A percentile compares a stretch with the other conserved stretches of the same genome.
phyloP scores from a whole-genome alignment of 2,797 vertebrate genomes.

The Thaleichthys pacificus region DNA sequence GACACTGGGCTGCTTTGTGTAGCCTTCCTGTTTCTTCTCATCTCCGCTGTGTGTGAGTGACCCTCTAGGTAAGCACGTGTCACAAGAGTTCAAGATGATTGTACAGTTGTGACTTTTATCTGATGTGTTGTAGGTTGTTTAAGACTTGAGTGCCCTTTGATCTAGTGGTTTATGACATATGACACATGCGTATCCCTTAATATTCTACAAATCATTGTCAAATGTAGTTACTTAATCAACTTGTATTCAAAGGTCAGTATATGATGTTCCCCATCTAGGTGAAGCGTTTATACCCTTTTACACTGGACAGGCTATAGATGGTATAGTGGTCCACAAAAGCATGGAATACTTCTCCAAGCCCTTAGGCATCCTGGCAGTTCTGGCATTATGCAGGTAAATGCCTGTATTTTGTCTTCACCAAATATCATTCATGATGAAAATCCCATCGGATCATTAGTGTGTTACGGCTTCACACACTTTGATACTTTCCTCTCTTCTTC shows the following conservation, averaged over 20 bases:
- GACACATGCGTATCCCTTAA: no score
- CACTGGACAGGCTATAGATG: constrained; percentile 88
- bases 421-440: background rate
- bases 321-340: constrained; percentile 88
- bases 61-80: background rate
- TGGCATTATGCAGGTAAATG: constrained; percentile 85
- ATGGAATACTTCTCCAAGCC: constrained; percentile 85
- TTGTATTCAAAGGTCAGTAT: background rate
- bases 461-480: background rate
- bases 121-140: no score
- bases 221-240: background rate
- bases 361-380: constrained; percentile 71
- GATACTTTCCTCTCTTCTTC: background rate
- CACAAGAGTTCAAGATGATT: background rate
- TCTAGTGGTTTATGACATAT: no score
- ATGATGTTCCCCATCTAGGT: constrained; percentile 65
- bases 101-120: background rate
- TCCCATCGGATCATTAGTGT: background rate
- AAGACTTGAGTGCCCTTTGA: no score
- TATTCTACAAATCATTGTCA: background rate
- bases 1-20: constrained; percentile 79
- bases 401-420: background rate
- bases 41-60: constrained; percentile 88
- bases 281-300: constrained; percentile 92
- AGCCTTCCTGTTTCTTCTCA: constrained; percentile 84